Evolutionary conservation across 2,888 invertebrate genomes (phyloP).

Genomic region (Xiphydria camelus): DNA sequence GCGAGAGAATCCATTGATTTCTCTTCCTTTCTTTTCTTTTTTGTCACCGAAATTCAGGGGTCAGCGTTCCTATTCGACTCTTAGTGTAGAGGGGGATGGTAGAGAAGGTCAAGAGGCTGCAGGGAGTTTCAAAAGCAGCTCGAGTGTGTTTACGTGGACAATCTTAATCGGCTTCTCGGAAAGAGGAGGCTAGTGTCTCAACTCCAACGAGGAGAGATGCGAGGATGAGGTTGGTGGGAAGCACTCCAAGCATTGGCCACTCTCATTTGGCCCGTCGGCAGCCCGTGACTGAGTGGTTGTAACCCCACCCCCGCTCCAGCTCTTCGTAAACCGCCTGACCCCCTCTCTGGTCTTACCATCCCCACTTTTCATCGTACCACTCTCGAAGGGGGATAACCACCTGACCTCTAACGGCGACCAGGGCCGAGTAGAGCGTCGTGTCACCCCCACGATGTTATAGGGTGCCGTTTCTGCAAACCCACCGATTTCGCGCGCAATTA

Average conservation of each 20-base stretch:
- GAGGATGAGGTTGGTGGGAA: constrained; percentile 23
- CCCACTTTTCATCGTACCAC: no score
- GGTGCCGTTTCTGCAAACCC: no score
- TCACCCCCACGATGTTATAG: no score
- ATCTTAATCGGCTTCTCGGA: constrained; percentile 44
- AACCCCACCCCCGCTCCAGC: constrained; percentile 20
- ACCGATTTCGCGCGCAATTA: no score
- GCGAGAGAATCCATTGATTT: no score
- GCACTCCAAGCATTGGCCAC: constrained; percentile 35
- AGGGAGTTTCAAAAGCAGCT: constrained; percentile 26
- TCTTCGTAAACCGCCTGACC: constrained; percentile 6
- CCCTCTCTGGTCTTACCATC: neutral
- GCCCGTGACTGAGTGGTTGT: constrained; percentile 40
- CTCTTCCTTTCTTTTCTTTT: no score
- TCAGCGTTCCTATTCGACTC: no score
- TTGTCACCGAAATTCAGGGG: no score
- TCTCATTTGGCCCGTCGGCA: constrained; percentile 27
- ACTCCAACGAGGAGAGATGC: constrained; percentile 8
- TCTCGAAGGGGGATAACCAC: no score
- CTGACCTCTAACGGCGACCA: neutral
- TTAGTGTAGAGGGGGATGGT: neutral
- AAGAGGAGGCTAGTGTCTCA: constrained; percentile 16
- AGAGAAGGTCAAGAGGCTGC: constrained; percentile 40
- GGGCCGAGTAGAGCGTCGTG: no score
- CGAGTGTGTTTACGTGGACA: constrained; percentile 49